Base-by-base conservation (phyloP, 2,888 invertebrate genomes). In the Drosophila kuntzei region DNA sequence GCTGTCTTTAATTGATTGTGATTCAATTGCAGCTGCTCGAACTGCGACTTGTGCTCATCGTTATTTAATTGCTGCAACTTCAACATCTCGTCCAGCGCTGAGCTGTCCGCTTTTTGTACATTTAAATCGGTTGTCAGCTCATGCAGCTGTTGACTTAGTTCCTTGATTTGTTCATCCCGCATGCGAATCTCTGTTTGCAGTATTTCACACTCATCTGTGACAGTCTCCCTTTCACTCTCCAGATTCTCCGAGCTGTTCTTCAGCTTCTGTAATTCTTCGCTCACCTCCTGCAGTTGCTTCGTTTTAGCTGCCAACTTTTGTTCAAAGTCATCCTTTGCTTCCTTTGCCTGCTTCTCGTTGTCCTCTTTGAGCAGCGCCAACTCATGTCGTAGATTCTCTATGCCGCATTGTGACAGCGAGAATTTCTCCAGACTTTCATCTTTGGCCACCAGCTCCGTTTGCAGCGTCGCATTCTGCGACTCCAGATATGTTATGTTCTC, bases 391-490 rank as follows among this genome's bases (percentile, higher is more conserved):
- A 90, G 76, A 71, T 91, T 90, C 54, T 91, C 89, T 36, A 91
- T 84, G 34, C 89, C 89, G 68, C 87, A 75, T 50, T 90, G 64
- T 0, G 91, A 90, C 11, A 91, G 67, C 2, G 89, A 87, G 66
- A 92, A 87, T 47, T 91, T 91, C 69, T 91, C 91, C 32, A 93
- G 78, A 32, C 92, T 91, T 36, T 90, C 89, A 62, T 90, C 90
- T 43, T 91, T 91, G 32, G 70, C 76, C 43, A 91, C 66, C 44
- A 91, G 66, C 58, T 91, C 90, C 5, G 79, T 65, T 68, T 90
- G 89, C 25, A 91, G 67, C 6, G 79, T 70, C 9, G 90, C 87
- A 65, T 87, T 91, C 64, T 90, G 82, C n/a, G 80, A 80, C 39
- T 89, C 80, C 49, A 91, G 69, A 53, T 90, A 87, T 32, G 76